phyloP scores from a whole-genome alignment of 2,888 invertebrate genomes.

The Cantharis nigra region DNA sequence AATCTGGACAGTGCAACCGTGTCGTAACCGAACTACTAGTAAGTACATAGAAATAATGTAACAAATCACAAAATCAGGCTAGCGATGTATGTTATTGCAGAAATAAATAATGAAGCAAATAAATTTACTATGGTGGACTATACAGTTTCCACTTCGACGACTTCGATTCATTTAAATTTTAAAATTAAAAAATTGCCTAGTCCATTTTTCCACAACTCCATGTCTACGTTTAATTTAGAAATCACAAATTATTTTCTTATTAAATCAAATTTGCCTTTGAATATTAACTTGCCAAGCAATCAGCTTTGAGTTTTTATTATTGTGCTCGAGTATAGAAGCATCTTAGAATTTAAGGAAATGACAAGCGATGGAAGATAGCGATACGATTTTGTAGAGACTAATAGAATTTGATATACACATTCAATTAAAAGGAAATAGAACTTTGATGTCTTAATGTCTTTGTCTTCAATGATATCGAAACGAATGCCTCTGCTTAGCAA shows the following conservation, averaged over 20 bases:
- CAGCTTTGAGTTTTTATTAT: not conserved
- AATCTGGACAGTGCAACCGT: slow-evolving; percentile 39
- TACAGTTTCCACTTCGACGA: not conserved
- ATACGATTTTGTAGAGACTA: slow-evolving; percentile 20
- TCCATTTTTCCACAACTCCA: not conserved
- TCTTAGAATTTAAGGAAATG: slow-evolving; percentile 12
- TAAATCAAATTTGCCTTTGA: not conserved
- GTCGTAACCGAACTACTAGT: slow-evolving; percentile 8
- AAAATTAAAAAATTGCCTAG: not conserved
- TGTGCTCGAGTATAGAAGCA: not conserved
- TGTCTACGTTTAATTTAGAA: not conserved
- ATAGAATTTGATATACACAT: slow-evolving; percentile 28
- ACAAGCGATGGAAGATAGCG: slow-evolving; percentile 20
- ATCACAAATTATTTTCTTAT: not conserved
- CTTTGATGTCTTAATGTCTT: slow-evolving; percentile 29
- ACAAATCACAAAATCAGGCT: slow-evolving; percentile 2
- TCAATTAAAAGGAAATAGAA: slow-evolving; percentile 33
- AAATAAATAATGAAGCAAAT: not conserved
- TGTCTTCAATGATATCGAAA: slow-evolving; percentile 17
- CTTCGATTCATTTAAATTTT: not conserved
- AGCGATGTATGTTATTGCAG: not conserved
- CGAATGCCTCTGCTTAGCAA: slow-evolving; percentile 6
- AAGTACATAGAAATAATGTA: not conserved
- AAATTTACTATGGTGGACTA: not conserved
- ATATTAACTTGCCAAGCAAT: not conserved